phyloP scores from a whole-genome alignment of 2,888 invertebrate species.

The Fragum fragum region DNA sequence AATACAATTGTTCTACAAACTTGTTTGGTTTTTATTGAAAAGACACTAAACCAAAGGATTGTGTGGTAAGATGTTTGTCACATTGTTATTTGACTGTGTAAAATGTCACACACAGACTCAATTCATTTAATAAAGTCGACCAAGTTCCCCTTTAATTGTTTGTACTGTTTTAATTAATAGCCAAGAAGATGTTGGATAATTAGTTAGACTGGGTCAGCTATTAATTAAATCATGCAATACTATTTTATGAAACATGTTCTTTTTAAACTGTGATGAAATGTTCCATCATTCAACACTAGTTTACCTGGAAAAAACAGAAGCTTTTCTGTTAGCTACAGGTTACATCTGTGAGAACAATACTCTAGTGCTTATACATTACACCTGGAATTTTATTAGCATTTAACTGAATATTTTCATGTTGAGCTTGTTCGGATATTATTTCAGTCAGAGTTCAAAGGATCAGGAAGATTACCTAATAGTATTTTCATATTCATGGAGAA shows the following conservation, averaged over 20 bases:
- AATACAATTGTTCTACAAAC: too few relatives aligned
- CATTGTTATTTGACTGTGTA: too few relatives aligned
- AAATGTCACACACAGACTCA: too few relatives aligned
- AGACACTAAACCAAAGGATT: too few relatives aligned
- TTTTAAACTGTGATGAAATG: neutral
- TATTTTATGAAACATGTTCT: neutral
- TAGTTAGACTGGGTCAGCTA: neutral
- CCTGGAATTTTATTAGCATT: constrained; percentile 9
- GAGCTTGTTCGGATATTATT: neutral
- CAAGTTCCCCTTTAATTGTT: neutral
- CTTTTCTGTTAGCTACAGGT: constrained; percentile 21
- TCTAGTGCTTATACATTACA: neutral
- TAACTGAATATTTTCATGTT: neutral
- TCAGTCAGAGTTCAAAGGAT: neutral
- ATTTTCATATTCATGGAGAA: constrained; percentile 4
- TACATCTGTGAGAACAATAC: constrained; percentile 21
- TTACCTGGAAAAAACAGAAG: constrained; percentile 18
- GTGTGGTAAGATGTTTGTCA: too few relatives aligned
- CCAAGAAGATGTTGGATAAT: neutral
- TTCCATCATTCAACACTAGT: neutral
- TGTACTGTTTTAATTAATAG: neutral
- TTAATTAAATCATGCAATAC: neutral
- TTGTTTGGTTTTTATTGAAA: too few relatives aligned
- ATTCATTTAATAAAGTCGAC: too few relatives aligned
- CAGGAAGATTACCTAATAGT: neutral